Percentiles rank a stretch among this genome's conserved stretches.
These are phyloP conservation scores for Moxostoma hubbsi DNA, from an alignment of 2,797 vertebrate species.

Conservation along the genomic window DNA sequence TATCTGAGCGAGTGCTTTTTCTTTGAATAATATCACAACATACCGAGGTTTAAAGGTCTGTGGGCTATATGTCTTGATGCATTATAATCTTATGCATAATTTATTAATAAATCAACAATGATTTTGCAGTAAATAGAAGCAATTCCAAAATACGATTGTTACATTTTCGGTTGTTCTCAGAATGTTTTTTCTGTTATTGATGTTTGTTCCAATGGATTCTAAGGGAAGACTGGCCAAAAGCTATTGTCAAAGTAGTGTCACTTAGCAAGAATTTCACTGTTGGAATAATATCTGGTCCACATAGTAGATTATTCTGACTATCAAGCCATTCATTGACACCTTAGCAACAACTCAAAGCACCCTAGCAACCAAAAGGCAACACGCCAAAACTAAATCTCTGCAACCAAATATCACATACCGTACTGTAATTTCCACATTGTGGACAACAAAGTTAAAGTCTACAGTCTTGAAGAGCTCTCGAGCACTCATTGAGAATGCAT, in stretches of 20 bases:
- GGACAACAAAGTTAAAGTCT: neutral
- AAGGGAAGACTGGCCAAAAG: neutral
- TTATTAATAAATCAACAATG: conserved; percentile 45
- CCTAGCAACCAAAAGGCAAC: too few species aligned
- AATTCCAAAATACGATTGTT: conserved; percentile 17
- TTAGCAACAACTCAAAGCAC: too few species aligned
- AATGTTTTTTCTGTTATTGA: neutral
- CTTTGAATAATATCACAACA: conserved; percentile 40
- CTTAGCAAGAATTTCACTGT: neutral
- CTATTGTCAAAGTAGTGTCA: neutral
- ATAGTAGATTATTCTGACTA: too few species aligned
- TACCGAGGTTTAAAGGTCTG: conserved; percentile 44
- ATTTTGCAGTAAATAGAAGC: conserved; percentile 45
- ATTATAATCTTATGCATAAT: conserved; percentile 49
- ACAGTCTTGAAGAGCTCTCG: too few species aligned
- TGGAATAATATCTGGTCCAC: neutral
- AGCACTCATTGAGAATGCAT: neutral
- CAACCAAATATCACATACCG: too few species aligned
- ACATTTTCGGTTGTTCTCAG: conserved; percentile 18
- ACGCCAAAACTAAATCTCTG: too few species aligned
- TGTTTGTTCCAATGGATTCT: neutral
- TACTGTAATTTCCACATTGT: too few species aligned
- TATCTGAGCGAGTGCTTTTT: conserved; percentile 35
- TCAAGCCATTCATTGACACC: too few species aligned
- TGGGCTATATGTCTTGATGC: conserved; percentile 34